phyloP scores from a whole-genome alignment of 2,113 vertebrate species.

The Plecotus auritus region DNA sequence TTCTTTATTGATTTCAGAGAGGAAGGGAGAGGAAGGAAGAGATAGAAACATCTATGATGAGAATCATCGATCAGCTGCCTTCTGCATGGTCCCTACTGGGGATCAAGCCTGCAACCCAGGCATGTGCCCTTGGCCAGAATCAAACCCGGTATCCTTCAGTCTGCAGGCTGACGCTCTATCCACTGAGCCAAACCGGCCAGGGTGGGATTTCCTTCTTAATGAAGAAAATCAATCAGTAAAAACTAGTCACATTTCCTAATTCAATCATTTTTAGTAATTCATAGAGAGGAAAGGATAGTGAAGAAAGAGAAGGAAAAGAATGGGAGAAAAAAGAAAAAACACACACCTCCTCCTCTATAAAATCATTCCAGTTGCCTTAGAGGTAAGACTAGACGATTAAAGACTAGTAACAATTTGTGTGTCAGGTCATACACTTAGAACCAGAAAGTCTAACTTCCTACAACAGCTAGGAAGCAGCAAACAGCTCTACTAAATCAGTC shows the following conservation, averaged over 20 bases:
- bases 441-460: slow-evolving; percentile 15
- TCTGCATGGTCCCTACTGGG: no score
- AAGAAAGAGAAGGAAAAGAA: neutral
- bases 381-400: neutral
- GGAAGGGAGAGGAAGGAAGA: no score
- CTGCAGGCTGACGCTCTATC: no score
- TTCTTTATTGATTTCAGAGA: no score
- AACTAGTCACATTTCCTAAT: neutral
- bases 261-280: neutral
- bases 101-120: no score
- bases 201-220: neutral
- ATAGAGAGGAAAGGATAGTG: no score
- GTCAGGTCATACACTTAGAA: neutral
- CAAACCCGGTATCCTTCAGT: no score
- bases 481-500: slow-evolving; percentile 70
- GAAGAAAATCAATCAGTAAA: neutral
- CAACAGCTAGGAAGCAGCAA: slow-evolving; percentile 56
- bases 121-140: no score
- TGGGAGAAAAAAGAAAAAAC: no score
- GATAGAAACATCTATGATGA: no score
- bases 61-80: no score
- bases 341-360: neutral
- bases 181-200: no score
- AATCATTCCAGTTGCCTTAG: neutral
- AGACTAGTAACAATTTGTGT: neutral